A percentile compares a stretch with the other conserved stretches of the same genome.
Evolutionary conservation across 2,888 invertebrate genomes (phyloP).

Genomic region (Anarsia innoxiella): DNA sequence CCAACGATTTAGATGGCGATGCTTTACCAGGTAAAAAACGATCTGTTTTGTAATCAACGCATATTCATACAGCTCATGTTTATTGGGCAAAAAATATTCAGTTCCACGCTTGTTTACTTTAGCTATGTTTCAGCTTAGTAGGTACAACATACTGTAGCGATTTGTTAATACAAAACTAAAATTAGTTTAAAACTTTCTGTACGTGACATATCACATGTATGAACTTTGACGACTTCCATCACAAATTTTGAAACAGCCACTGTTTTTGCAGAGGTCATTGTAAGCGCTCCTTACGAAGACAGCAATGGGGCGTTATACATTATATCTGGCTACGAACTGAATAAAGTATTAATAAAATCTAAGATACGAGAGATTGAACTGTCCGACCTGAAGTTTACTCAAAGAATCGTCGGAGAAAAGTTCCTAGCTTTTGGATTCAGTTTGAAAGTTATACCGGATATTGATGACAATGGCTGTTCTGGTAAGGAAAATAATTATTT

Average conservation of each 20-base stretch:
- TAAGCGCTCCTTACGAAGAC: conserved; percentile 51
- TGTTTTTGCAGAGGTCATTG: conserved; percentile 44
- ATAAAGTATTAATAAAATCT: conserved; percentile 16
- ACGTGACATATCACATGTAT: too few relatives aligned
- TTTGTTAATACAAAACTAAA: too few relatives aligned
- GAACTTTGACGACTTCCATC: too few relatives aligned
- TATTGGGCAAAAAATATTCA: too few relatives aligned
- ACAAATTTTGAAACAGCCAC: too few relatives aligned
- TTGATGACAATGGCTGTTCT: conserved; percentile 38
- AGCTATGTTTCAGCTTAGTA: too few relatives aligned
- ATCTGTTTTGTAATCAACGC: too few relatives aligned
- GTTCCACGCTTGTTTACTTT: too few relatives aligned
- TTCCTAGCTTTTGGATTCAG: conserved; percentile 39
- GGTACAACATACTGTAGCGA: too few relatives aligned
- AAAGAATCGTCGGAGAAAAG: conserved; percentile 27
- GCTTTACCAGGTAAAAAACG: conserved; percentile 34
- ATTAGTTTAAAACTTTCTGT: too few relatives aligned
- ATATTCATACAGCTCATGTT: too few relatives aligned
- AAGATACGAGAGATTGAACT: conserved; percentile 19
- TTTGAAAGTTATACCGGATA: conserved; percentile 35
- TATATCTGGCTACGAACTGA: conserved; percentile 42
- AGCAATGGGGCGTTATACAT: conserved; percentile 39
- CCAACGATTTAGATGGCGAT: conserved; percentile 41
- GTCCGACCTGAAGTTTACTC: conserved; percentile 28
- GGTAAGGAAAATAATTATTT: too few relatives aligned